A percentile compares a stretch with the other conserved stretches of the same genome.
Evolutionary conservation across 2,113 vertebrate species (phyloP).

Genomic region (Chrysemys picta): DNA sequence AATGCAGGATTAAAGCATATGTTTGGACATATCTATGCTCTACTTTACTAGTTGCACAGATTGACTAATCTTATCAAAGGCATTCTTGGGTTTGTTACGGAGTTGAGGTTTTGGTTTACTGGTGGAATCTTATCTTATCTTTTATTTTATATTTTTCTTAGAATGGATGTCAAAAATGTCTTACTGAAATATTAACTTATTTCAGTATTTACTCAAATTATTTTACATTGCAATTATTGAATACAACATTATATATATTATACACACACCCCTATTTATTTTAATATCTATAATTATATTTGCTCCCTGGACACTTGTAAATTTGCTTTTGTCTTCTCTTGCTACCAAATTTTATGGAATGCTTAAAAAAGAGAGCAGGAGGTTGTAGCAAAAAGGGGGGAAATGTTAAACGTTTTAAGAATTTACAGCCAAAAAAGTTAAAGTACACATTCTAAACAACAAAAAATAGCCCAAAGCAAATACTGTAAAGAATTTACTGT

Average conservation of each 20-base stretch:
- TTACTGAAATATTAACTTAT: not conserved
- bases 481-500: not conserved
- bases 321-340: not conserved
- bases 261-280: not conserved
- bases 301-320: not conserved
- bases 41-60: not conserved
- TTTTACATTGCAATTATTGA: not conserved
- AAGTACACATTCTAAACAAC: not conserved
- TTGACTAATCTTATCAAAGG: not conserved
- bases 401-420: not conserved
- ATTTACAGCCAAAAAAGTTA: not conserved
- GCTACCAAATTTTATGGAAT: not conserved
- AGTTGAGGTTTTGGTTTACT: not conserved
- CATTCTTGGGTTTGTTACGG: no score
- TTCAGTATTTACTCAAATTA: not conserved
- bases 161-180: not conserved
- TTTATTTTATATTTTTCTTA: not conserved
- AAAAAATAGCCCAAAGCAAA: not conserved
- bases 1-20: not conserved
- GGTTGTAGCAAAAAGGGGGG: not conserved
- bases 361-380: not conserved
- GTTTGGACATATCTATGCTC: not conserved
- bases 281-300: constrained; percentile 4
- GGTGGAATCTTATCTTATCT: not conserved
- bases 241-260: not conserved